These are phyloP conservation scores for Lasioglossum morio DNA, from an alignment of 2,888 invertebrate genomes.

Conservation along the genomic window DNA sequence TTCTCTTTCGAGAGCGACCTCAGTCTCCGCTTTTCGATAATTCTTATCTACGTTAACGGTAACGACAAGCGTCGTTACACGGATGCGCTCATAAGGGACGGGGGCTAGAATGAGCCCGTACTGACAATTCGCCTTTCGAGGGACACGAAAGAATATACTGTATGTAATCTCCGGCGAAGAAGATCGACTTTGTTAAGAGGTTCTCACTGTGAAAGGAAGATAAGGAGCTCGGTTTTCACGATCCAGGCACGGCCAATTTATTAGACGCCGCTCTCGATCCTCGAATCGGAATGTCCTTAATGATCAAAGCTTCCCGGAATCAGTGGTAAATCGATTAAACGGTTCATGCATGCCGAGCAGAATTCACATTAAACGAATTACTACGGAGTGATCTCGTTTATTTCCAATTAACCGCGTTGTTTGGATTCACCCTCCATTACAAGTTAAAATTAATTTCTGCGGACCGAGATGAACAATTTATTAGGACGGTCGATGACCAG, in stretches of 20 bases:
- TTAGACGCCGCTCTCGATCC: slow-evolving; percentile 18
- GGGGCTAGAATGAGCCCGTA: slow-evolving; percentile 26
- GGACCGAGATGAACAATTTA: background rate
- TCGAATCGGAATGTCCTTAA: slow-evolving; percentile 40
- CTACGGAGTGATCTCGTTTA: background rate
- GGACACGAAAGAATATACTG: slow-evolving; percentile 28
- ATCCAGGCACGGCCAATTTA: slow-evolving; percentile 29
- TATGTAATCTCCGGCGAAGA: slow-evolving; percentile 40
- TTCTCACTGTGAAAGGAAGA: slow-evolving; percentile 30
- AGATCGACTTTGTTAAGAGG: slow-evolving; percentile 33
- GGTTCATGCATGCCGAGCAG: background rate
- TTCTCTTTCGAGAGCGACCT: background rate
- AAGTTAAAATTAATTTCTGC: background rate
- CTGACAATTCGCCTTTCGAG: slow-evolving; percentile 22
- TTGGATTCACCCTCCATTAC: background rate
- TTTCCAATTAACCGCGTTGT: background rate
- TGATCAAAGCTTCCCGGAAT: slow-evolving; percentile 18
- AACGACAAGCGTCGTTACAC: slow-evolving; percentile 38
- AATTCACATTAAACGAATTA: background rate
- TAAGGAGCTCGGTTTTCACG: slow-evolving; percentile 35
- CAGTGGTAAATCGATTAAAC: slow-evolving; percentile 16
- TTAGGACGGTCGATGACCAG: background rate
- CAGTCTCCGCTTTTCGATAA: slow-evolving; percentile 19
- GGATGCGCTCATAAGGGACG: slow-evolving; percentile 17
- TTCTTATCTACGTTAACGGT: slow-evolving; percentile 47